Percentiles rank a stretch among this genome's conserved stretches.
phyloP scores from a whole-genome alignment of 2,888 invertebrate species.

The Acanthopleura granulata region DNA sequence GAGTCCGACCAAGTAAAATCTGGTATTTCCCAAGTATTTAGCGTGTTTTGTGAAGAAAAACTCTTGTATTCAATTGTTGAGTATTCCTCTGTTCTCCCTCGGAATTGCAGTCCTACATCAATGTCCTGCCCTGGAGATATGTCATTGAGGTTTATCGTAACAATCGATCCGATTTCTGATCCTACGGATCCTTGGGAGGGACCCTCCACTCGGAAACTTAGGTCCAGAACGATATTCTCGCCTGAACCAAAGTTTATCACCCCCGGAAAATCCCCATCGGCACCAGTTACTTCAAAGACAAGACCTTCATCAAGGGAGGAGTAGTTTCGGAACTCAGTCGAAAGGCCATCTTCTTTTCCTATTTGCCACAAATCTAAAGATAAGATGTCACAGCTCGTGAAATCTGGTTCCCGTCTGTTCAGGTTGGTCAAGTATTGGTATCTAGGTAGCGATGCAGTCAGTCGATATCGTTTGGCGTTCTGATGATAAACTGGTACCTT shows the following conservation, averaged over 20 bases:
- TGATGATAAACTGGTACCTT: not conserved
- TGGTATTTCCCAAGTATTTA: constrained; percentile 36
- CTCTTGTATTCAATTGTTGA: constrained; percentile 28
- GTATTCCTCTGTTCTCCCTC: constrained; percentile 30
- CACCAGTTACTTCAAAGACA: not conserved
- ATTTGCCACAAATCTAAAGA: not conserved
- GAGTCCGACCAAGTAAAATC: constrained; percentile 49
- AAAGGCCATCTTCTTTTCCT: not conserved
- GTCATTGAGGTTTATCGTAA: constrained; percentile 35
- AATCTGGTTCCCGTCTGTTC: not conserved
- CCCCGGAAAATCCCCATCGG: not conserved
- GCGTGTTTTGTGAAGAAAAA: constrained; percentile 28
- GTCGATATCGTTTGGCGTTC: not conserved
- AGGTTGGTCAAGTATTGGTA: not conserved
- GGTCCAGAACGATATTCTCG: constrained; percentile 24
- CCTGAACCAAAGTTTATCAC: not conserved
- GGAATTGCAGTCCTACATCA: constrained; percentile 31
- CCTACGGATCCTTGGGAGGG: constrained; percentile 44
- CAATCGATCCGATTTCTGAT: constrained; percentile 46
- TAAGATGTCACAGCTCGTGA: not conserved
- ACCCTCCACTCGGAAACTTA: constrained; percentile 42
- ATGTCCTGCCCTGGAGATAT: constrained; percentile 26
- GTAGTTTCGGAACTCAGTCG: not conserved
- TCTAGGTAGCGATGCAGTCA: not conserved
- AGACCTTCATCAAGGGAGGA: not conserved